Percentiles rank a stretch among this genome's conserved stretches.
Conservation (phyloP, 1,140 invertebrate species). For the Temnothorax longispinosus region DNA sequence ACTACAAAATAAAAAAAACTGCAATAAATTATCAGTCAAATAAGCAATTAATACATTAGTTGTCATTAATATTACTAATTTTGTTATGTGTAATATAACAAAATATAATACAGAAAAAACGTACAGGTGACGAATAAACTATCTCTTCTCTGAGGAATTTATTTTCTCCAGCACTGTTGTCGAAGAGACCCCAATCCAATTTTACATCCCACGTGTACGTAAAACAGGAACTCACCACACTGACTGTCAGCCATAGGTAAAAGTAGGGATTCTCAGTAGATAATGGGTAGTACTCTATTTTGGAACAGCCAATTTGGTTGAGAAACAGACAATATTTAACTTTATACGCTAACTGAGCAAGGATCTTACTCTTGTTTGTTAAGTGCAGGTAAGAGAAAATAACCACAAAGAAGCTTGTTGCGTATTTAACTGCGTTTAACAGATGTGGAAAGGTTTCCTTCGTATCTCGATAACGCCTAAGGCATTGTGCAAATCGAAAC, state of each 20-base stretch:
- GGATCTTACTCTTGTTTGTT: constrained; percentile 85
- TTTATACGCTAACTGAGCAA: background rate
- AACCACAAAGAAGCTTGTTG: constrained; percentile 92
- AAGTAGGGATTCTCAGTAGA: constrained; percentile 92
- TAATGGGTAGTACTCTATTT: constrained; percentile 87
- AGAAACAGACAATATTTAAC: background rate
- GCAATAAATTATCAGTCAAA: background rate
- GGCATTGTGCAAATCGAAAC: constrained; percentile 95
- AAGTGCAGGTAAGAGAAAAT: constrained; percentile 88
- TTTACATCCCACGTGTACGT: constrained; percentile 98
- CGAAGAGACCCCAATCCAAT: constrained; percentile 99
- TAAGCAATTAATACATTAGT: background rate
- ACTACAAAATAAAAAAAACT: constrained; percentile 71
- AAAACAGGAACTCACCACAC: constrained; percentile 93
- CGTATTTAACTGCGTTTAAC: constrained; percentile 94
- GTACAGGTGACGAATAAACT: constrained; percentile 90
- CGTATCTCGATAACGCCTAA: constrained; percentile 90
- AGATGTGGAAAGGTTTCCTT: constrained; percentile 90
- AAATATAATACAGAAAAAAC: constrained; percentile 41
- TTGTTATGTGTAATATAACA: background rate
- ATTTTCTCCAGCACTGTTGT: constrained; percentile 94
- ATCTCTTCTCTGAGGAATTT: constrained; percentile 92
- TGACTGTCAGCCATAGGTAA: constrained; percentile 92
- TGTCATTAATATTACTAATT: background rate
- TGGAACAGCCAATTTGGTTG: constrained; percentile 1